Evolutionary conservation across 2,797 vertebrate genomes (phyloP), one percentile per base, ranked within the genome.

Genomic region (Novumbra hubbsi): DNA sequence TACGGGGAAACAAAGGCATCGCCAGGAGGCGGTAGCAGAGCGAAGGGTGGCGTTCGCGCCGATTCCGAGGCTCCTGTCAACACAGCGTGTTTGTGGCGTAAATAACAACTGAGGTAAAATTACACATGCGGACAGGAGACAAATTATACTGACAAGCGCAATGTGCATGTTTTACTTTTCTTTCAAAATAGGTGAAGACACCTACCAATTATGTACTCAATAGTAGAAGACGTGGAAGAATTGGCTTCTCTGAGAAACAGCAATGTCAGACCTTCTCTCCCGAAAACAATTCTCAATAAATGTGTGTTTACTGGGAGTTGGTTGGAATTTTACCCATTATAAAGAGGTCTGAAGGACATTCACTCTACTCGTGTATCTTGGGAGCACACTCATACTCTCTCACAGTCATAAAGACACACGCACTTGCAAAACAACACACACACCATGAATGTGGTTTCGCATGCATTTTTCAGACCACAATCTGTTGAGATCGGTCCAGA

Each of bases 401-500:
- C 72, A 66, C 62, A 68, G 49, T 55, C 63, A 63, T 38, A 49
- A 38, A 38, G 34, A 38, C 66, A 11, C 45, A 55, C 68, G 66
- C 74, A 57, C 69, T 55, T 60, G 48, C 45, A 52, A 21, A 65
- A 15, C 38, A 30, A 24, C 72, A 68, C 50, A 21, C 28, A 32
- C n/a, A 27, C 50, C 30, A 4, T 28, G 28, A 68, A 19, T 49
- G 45, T 38, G 83, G 80, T 78, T 88, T 86, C 80, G 81, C 86
- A 87, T 91, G 83, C 78, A 90, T 92, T 90, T 91, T 90, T 90
- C 82, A 89, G 75, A 75, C 49, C 77, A 41, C 89, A 91, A 91
- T 92, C 90, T 91, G 91, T 91, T 86, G 84, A 89, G 86, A 75
- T 74, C 45, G 76, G 89, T 92, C 90, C 85, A 83, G 83, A 74